Evolutionary conservation across 2,113 vertebrate species (phyloP).

Genomic region (Danio rerio): GRCz12tu NC_133195.1:12302001-12302500

Average conservation of each 20-base stretch:
- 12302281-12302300: not conserved
- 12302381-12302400: not conserved
- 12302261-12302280: not conserved
- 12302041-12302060: too few species aligned
- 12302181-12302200: not conserved
- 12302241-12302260: not conserved
- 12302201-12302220: not conserved
- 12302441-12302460: not conserved
- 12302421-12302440: slow-evolving; percentile 2
- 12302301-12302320: not conserved
- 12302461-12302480: not conserved
- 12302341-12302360: not conserved
- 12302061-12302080: too few species aligned
- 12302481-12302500: slow-evolving; percentile 1
- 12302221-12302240: not conserved
- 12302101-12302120: too few species aligned
- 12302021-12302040: too few species aligned
- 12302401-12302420: not conserved
- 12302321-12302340: not conserved
- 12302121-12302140: not conserved
- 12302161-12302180: not conserved
- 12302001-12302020: too few species aligned
- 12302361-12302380: not conserved
- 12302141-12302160: not conserved
- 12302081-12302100: too few species aligned